Conservation (phyloP, 2,797 vertebrate genomes). For the Epinephelus malabaricus region DNA sequence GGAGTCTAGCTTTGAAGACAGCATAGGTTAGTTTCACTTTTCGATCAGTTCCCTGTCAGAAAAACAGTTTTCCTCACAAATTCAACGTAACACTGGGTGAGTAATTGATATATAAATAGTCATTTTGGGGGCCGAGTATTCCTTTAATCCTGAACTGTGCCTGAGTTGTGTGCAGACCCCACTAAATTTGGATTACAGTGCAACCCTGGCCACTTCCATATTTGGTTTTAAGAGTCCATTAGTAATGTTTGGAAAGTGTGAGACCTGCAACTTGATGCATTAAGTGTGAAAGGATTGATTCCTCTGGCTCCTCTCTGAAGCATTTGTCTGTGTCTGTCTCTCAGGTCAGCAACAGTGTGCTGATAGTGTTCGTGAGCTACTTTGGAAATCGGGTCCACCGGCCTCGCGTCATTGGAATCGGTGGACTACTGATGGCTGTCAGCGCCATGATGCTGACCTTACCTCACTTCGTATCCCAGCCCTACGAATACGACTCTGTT, state of each 20-base stretch:
- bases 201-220: background rate
- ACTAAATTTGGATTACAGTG: background rate
- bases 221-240: slow-evolving; percentile 3
- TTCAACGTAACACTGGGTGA: too few species aligned
- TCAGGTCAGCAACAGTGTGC: slow-evolving; percentile 93
- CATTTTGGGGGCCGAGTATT: too few species aligned
- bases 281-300: background rate
- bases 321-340: slow-evolving; percentile 27
- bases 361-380: slow-evolving; percentile 98
- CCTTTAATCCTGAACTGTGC: background rate
- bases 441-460: slow-evolving; percentile 93
- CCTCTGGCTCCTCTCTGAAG: background rate
- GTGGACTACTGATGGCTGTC: slow-evolving; percentile 91
- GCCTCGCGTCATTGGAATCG: slow-evolving; percentile 91
- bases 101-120: too few species aligned
- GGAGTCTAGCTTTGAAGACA: too few species aligned
- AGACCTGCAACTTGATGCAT: background rate
- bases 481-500: slow-evolving; percentile 84
- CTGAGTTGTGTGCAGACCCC: background rate
- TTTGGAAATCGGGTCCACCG: slow-evolving; percentile 94
- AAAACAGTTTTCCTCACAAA: too few species aligned
- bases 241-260: background rate
- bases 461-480: slow-evolving; percentile 93
- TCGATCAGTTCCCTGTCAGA: too few species aligned
- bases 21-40: too few species aligned